Conservation (phyloP, 2,888 invertebrate genomes). For the Tinea trinotella region DNA sequence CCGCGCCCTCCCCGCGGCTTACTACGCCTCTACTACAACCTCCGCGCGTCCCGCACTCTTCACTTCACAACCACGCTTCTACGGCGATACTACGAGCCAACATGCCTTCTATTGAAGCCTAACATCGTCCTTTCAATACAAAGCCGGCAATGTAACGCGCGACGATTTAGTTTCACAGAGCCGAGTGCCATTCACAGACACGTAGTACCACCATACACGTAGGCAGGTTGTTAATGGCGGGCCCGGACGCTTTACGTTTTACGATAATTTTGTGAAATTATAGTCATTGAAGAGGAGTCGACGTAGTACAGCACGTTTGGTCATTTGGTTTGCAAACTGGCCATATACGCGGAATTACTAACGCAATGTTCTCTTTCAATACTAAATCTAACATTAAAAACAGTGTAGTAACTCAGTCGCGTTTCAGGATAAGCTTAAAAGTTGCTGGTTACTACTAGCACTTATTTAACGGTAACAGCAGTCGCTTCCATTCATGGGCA, state of each 20-base stretch:
- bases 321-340: not conserved
- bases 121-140: not conserved
- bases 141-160: slow-evolving; percentile 4
- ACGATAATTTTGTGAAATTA: slow-evolving; percentile 50
- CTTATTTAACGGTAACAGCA: too few relatives aligned
- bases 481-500: too few relatives aligned
- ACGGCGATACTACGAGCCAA: slow-evolving; percentile 20
- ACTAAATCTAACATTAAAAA: too few relatives aligned
- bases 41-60: slow-evolving; percentile 36
- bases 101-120: slow-evolving; percentile 2
- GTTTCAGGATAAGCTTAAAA: too few relatives aligned
- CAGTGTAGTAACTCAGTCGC: too few relatives aligned
- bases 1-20: slow-evolving; percentile 32
- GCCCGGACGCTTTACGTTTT: slow-evolving; percentile 37
- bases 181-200: slow-evolving; percentile 12
- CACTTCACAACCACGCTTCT: slow-evolving; percentile 24
- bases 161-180: not conserved
- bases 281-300: slow-evolving; percentile 37
- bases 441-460: too few relatives aligned
- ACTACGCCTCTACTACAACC: slow-evolving; percentile 36
- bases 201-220: slow-evolving; percentile 27
- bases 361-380: too few relatives aligned
- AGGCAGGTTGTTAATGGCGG: slow-evolving; percentile 34
- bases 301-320: slow-evolving; percentile 24
- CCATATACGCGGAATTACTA: too few relatives aligned